Percentiles rank a stretch among this genome's conserved stretches.
Conservation (phyloP, 2,888 invertebrate genomes). For the Adineta ricciae region DNA sequence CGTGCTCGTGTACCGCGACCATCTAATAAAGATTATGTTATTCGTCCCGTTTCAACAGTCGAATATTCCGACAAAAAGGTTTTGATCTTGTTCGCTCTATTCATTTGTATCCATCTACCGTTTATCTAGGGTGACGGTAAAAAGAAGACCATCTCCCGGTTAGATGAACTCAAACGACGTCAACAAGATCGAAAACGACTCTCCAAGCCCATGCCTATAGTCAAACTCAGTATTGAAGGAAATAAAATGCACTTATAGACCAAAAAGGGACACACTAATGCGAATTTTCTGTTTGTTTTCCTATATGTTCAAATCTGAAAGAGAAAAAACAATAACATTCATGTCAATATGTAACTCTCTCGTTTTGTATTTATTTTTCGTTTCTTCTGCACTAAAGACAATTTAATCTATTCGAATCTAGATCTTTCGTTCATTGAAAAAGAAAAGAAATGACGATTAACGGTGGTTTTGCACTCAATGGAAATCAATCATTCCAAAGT, state of each 20-base stretch:
- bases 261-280: not conserved
- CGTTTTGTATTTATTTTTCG: not conserved
- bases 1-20: constrained; percentile 87
- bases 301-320: not conserved
- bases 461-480: not conserved
- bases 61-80: constrained; percentile 5
- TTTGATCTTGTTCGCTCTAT: too few relatives aligned
- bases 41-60: constrained; percentile 66
- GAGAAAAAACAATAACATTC: not conserved
- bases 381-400: not conserved
- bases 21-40: constrained; percentile 88
- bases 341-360: not conserved
- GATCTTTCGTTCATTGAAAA: not conserved
- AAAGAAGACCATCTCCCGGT: not conserved
- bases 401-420: not conserved
- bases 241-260: constrained; percentile 16
- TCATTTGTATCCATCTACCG: too few relatives aligned
- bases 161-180: not conserved
- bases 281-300: not conserved
- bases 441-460: not conserved
- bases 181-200: not conserved
- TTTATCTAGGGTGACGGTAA: not conserved
- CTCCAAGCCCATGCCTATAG: not conserved
- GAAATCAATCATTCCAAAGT: not conserved
- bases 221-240: constrained; percentile 8